A percentile compares a stretch with the other conserved stretches of the same genome.
Evolutionary conservation across 2,888 invertebrate species (phyloP).

Genomic region (Timema podura): DNA sequence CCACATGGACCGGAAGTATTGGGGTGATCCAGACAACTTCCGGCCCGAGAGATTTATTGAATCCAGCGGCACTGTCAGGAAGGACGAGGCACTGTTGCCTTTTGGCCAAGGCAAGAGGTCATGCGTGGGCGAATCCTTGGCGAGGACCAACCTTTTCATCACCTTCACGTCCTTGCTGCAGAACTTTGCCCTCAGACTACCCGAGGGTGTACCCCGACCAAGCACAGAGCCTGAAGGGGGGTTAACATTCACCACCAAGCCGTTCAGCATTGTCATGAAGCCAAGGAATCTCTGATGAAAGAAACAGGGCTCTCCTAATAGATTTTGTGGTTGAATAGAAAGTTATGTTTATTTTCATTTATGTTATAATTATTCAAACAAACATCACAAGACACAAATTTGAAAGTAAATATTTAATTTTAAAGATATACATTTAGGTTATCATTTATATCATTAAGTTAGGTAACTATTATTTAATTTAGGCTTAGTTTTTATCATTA

Average conservation of each 20-base stretch:
- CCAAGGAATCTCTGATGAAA: background rate
- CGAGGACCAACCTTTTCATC: constrained; percentile 30
- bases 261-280: constrained; percentile 27
- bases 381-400: too few relatives aligned
- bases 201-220: constrained; percentile 26
- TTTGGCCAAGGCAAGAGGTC: constrained; percentile 33
- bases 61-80: constrained; percentile 25
- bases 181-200: constrained; percentile 28
- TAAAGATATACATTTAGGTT: too few relatives aligned
- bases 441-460: too few relatives aligned
- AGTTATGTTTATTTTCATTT: too few relatives aligned
- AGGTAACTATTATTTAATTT: too few relatives aligned
- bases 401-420: too few relatives aligned
- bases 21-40: constrained; percentile 33
- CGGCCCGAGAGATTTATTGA: constrained; percentile 33
- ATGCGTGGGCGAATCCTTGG: constrained; percentile 32
- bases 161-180: constrained; percentile 32
- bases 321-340: too few relatives aligned
- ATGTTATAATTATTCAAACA: too few relatives aligned
- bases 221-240: constrained; percentile 23
- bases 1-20: constrained; percentile 28
- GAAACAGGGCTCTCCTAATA: too few relatives aligned
- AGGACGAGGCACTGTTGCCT: constrained; percentile 30
- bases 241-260: constrained; percentile 26
- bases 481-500: too few relatives aligned